Conservation (phyloP, 2,888 invertebrate species). For the Lucinisca nassula region DNA sequence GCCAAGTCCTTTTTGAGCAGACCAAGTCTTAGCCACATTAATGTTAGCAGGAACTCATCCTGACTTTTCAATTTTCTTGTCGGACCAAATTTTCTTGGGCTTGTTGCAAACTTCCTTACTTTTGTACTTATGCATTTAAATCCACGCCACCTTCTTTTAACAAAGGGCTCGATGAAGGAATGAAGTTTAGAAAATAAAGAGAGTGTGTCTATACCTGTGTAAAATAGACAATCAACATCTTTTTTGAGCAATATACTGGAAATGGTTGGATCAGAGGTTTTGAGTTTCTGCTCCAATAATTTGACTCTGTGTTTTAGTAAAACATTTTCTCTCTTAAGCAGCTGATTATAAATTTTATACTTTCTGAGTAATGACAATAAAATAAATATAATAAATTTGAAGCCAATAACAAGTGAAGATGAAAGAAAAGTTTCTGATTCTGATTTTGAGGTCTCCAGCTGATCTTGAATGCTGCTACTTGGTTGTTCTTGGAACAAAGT, state of each 20-base stretch:
- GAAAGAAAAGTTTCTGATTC: background rate
- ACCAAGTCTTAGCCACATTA: constrained; percentile 7
- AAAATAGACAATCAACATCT: background rate
- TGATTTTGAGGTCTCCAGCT: background rate
- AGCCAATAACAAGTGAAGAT: background rate
- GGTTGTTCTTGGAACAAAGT: background rate
- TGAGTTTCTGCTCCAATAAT: background rate
- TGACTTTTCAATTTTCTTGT: constrained; percentile 5
- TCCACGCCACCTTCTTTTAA: background rate
- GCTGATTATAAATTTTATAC: background rate
- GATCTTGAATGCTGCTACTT: background rate
- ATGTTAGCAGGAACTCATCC: constrained; percentile 7
- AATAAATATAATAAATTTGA: background rate
- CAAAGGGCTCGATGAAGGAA: constrained; percentile 6
- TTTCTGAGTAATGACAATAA: constrained; percentile 3
- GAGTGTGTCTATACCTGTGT: constrained; percentile 4
- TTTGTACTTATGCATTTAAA: background rate
- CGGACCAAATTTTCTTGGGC: constrained; percentile 13
- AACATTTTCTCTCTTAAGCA: constrained; percentile 12
- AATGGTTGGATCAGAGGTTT: background rate
- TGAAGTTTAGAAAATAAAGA: constrained; percentile 5
- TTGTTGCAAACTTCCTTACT: background rate
- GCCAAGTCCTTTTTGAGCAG: constrained; percentile 10
- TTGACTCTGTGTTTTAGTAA: background rate
- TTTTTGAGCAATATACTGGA: background rate